Percentiles rank a stretch among this genome's conserved stretches.
These are phyloP conservation scores for Entomobrya multifasciata DNA, from an alignment of 2,888 invertebrate species.

Conservation along the genomic window DNA sequence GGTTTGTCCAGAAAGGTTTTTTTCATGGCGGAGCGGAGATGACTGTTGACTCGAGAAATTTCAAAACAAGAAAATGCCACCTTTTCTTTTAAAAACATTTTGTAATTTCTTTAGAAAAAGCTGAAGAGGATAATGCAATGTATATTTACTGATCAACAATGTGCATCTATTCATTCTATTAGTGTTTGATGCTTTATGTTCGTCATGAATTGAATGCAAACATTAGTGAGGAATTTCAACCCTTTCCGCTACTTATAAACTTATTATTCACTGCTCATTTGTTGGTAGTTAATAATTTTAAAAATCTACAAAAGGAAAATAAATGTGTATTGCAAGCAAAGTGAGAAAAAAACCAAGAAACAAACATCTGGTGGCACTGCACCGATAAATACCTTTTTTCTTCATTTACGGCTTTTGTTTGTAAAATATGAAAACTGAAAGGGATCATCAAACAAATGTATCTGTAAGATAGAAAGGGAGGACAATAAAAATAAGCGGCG, in stretches of 20 bases:
- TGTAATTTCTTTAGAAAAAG: neutral
- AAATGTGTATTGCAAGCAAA: no score
- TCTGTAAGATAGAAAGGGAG: no score
- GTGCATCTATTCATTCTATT: neutral
- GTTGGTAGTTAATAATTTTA: conserved; percentile 28
- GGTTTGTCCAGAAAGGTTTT: no score
- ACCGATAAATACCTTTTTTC: conserved; percentile 9
- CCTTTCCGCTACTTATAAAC: conserved; percentile 68
- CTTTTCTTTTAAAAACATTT: conserved; percentile 1
- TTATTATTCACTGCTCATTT: conserved; percentile 41
- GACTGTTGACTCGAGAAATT: no score
- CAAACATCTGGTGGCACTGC: conserved; percentile 51
- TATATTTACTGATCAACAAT: neutral
- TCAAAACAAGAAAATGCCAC: neutral
- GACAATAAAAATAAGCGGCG: conserved; percentile 58
- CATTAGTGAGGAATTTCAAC: conserved; percentile 73
- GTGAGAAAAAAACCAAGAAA: no score
- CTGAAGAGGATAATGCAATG: neutral
- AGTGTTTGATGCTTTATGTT: neutral
- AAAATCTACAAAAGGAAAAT: conserved; percentile 21
- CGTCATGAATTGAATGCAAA: conserved; percentile 8
- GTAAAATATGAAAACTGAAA: neutral
- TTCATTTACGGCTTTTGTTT: conserved; percentile 42
- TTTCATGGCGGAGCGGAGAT: no score
- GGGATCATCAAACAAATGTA: neutral